Percentiles rank a stretch among this genome's conserved stretches.
Evolutionary conservation across 2,113 vertebrate genomes (phyloP).

Genomic region (Gymnarchus niloticus): DNA sequence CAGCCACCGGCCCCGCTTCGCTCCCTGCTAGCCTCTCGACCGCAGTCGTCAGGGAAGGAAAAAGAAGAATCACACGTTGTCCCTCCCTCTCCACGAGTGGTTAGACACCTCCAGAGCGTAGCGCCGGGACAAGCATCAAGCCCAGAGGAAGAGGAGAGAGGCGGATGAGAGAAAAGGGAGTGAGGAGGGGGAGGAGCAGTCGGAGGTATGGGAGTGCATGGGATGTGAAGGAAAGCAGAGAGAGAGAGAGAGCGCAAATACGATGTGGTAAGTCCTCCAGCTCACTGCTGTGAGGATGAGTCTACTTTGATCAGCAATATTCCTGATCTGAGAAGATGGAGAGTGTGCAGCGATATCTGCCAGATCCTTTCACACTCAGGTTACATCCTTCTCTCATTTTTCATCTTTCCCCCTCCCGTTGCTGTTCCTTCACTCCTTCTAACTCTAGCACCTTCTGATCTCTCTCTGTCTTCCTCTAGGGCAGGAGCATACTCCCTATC

Average conservation of each 20-base stretch:
- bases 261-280: conserved; percentile 4
- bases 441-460: not conserved
- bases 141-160: not conserved
- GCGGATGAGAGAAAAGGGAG: conserved; percentile 16
- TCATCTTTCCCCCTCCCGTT: not conserved
- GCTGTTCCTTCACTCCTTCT: not conserved
- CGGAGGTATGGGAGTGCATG: conserved; percentile 18
- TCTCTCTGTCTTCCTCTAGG: not conserved
- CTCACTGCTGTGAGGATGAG: not conserved
- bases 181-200: conserved; percentile 2
- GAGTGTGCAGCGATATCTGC: not conserved
- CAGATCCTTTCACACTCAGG: not conserved
- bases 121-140: not conserved
- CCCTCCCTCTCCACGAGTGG: not conserved
- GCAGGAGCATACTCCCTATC: not conserved
- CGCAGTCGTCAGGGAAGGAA: conserved; percentile 1
- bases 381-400: not conserved
- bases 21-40: not conserved
- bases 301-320: not conserved
- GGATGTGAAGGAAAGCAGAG: conserved; percentile 14
- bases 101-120: conserved; percentile 5
- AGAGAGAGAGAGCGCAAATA: not conserved
- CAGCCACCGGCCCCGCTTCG: not conserved
- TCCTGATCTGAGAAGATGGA: not conserved
- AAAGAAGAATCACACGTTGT: not conserved